Evolutionary conservation across 37 sponge, comb jelly and placozoan species (phyloP).

Genomic region (Eunapius fragilis): DNA sequence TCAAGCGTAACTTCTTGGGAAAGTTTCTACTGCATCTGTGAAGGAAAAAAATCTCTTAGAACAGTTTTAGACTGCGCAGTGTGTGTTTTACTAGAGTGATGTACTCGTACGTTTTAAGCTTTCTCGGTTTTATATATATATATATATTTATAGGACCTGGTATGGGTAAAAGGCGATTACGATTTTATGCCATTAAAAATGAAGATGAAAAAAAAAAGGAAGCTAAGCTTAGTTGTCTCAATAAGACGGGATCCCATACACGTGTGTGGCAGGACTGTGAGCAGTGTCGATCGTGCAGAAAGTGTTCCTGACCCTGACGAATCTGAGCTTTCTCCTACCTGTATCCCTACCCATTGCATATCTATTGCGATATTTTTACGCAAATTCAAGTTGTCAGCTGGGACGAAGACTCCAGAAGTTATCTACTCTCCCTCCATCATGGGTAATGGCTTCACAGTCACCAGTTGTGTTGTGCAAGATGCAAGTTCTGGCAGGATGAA

Average conservation of each 20-base stretch:
- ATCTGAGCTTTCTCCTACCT: not conserved
- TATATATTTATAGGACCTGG: not conserved
- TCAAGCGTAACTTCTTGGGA: not conserved
- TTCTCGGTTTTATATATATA: not conserved
- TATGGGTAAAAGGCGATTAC: not conserved
- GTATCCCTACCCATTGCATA: not conserved
- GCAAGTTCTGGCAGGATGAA: not conserved
- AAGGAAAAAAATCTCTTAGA: not conserved
- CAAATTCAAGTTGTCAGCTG: not conserved
- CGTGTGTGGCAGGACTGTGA: not conserved
- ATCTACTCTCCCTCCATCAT: not conserved
- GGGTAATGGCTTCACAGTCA: not conserved
- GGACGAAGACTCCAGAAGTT: not conserved
- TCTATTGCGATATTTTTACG: not conserved
- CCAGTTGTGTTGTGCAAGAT: not conserved
- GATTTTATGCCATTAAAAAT: not conserved
- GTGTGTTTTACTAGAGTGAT: not conserved
- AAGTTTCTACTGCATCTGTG: not conserved
- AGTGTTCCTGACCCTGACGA: not conserved
- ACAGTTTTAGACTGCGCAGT: not conserved
- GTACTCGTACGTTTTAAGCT: not conserved
- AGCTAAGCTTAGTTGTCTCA: not conserved
- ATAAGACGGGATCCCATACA: not conserved
- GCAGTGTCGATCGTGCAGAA: not conserved
- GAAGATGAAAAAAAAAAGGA: not conserved